Conservation (phyloP, 2,113 vertebrate genomes). For the Tretioscincus oriximinensis region DNA sequence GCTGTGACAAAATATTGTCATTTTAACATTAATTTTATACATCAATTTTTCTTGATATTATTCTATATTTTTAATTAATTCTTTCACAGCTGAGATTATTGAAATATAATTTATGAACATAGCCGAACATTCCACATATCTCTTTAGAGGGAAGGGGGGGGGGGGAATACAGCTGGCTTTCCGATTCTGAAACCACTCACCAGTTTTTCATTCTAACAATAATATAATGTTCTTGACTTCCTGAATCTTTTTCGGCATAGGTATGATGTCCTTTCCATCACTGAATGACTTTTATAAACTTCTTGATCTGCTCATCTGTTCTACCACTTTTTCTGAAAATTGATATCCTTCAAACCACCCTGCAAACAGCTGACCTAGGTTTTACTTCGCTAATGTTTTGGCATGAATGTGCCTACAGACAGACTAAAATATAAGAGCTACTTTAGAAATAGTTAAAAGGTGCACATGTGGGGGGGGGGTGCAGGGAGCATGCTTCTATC, state of each 20-base stretch:
- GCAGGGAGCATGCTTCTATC: conserved; percentile 32
- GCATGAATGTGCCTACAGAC: neutral
- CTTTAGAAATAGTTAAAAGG: conserved; percentile 41
- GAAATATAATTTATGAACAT: neutral
- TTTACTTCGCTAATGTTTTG: conserved; percentile 25
- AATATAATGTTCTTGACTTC: neutral
- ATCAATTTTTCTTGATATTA: neutral
- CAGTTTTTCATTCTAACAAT: neutral
- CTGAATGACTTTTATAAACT: neutral
- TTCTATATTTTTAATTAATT: neutral
- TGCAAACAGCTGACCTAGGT: neutral
- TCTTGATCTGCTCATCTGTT: neutral
- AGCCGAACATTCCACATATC: neutral
- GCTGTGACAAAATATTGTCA: neutral
- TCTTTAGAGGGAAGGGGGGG: neutral
- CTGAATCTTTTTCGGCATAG: neutral
- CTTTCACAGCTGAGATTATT: neutral
- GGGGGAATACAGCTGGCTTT: neutral
- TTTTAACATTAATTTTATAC: neutral
- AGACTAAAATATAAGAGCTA: conserved; percentile 8
- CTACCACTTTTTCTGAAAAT: conserved; percentile 20
- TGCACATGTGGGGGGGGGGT: conserved; percentile 34
- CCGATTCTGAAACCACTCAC: neutral
- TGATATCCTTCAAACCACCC: neutral
- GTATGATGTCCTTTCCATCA: neutral